Base-by-base conservation (phyloP, 1,140 invertebrate species). In the Chrysoperla carnea region DNA sequence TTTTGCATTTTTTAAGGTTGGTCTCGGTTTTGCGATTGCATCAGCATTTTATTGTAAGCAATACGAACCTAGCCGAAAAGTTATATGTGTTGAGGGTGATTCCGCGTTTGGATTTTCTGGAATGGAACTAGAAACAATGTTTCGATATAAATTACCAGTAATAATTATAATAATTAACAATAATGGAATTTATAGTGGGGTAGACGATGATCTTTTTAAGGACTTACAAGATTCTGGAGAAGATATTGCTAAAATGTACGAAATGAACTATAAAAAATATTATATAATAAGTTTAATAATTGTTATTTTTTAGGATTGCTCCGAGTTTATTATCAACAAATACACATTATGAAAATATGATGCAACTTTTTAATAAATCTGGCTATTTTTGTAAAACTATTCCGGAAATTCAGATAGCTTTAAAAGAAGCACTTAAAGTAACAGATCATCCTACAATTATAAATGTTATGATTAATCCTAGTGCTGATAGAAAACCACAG, bases 51-150 rank as follows among this genome's bases (percentile, higher is more conserved):
- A 80, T 62, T 91, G 86, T 55, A 75, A 80, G 49, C 79, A 93
- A 52, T 64, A 82, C 61, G 70, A 72, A 11, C 84, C 87, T 0
- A 63, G 65, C 1, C 92, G 92, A 57, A 68, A 78, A 52, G 88
- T 96, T 0, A 66, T 95, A 31, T 83, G 79, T 50, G 77, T 94
- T 1, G 84, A 94, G 66, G 91, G 93, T 1, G 93, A 98, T 59
- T 92, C 86, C 43, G 93, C 92, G 7, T 95, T 98, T 67, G 93
- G 93, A 4, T 97, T 97, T 64, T 92, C 89, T 57, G 92, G 85
- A 40, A 93, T 97, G 90, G 93, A 98, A 70, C 71, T 96, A 15
- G 93, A 97, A 68, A 97, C 92, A 1, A 87, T 94, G 73, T 81
- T 81, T 53, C 84, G 92, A 45, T 96, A 96, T 61, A 83, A 88